A percentile compares a stretch with the other conserved stretches of the same genome.
These are phyloP conservation scores for Chionoecetes opilio DNA, from an alignment of 1,140 invertebrate species.

Conservation along the genomic window DNA sequence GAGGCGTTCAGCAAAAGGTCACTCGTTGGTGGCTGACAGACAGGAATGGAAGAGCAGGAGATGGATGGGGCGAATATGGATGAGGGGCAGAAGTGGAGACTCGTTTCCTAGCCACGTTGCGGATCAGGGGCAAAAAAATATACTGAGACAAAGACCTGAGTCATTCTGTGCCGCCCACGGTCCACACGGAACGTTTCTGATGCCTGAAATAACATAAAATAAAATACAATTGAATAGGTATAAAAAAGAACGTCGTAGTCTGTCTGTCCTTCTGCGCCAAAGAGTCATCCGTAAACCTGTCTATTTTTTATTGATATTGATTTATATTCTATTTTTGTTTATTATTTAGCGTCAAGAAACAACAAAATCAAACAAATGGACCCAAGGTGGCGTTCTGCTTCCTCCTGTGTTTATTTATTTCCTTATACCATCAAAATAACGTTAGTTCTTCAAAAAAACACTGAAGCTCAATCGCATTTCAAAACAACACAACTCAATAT, in stretches of 20 bases:
- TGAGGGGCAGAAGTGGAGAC: not conserved
- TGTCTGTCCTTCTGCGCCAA: not conserved
- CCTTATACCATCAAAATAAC: not conserved
- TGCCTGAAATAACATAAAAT: not conserved
- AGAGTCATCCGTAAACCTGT: no score
- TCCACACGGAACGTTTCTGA: not conserved
- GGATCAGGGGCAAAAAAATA: not conserved
- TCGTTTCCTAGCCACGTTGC: not conserved
- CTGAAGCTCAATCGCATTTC: not conserved
- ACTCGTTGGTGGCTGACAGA: not conserved
- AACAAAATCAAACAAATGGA: not conserved
- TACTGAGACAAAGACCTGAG: not conserved
- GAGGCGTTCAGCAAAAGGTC: not conserved
- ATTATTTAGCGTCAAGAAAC: not conserved
- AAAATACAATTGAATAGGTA: no score
- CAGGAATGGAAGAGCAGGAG: conserved; percentile 1
- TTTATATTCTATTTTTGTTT: no score
- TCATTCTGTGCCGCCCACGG: not conserved
- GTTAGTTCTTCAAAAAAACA: not conserved
- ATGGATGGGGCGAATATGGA: conserved; percentile 28
- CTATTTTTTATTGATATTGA: no score
- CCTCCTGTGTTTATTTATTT: not conserved
- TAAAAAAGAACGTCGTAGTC: not conserved
- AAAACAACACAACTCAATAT: not conserved
- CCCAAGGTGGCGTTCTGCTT: not conserved